Evolutionary conservation across 2,888 invertebrate species (phyloP).

Genomic region (Clunio marinus): DNA sequence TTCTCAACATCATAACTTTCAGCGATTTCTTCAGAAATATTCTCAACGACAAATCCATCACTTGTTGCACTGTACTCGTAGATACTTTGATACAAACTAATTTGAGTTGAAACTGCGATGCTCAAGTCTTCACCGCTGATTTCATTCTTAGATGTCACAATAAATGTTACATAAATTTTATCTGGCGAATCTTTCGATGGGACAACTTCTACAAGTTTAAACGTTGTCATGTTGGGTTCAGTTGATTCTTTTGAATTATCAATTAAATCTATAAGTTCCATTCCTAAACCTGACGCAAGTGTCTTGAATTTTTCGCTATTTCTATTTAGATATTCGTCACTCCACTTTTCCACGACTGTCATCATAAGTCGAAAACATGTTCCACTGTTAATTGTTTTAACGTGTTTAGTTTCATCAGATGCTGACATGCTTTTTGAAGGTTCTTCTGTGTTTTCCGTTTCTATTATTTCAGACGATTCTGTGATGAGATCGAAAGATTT

Average conservation of each 20-base stretch:
- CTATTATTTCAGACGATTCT: no score
- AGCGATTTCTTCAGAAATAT: background rate
- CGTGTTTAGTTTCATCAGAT: background rate
- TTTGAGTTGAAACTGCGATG: background rate
- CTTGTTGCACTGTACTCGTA: background rate
- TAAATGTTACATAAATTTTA: background rate
- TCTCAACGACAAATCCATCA: background rate
- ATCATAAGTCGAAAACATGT: background rate
- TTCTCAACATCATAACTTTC: background rate
- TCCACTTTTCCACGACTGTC: background rate
- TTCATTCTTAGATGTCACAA: background rate
- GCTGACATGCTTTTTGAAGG: no score
- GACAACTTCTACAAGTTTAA: background rate
- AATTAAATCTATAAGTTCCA: background rate
- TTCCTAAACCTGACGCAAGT: background rate
- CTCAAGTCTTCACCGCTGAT: background rate
- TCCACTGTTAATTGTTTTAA: background rate
- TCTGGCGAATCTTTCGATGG: background rate
- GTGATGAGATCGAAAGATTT: no score
- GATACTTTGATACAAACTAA: background rate
- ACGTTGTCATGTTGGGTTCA: background rate
- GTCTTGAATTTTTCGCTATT: background rate
- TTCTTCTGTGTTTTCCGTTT: no score
- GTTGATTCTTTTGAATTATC: background rate
- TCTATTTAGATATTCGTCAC: background rate